phyloP scores from a whole-genome alignment of 2,113 vertebrate species.

The Centropus bengalensis region DNA sequence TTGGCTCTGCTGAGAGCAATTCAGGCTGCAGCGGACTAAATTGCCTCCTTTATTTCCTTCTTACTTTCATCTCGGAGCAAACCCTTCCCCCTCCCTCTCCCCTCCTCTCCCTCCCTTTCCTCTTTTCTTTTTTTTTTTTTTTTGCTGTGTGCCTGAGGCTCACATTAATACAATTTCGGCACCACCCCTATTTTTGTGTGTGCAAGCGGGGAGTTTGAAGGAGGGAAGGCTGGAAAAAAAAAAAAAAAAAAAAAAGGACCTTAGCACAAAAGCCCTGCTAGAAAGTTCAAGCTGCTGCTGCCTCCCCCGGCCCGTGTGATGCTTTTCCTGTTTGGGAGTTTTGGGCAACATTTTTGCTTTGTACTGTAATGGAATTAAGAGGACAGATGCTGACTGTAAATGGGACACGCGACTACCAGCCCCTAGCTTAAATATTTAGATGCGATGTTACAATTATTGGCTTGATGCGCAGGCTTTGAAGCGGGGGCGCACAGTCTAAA shows the following conservation, averaged over 20 bases:
- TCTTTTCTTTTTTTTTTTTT: constrained; percentile 63
- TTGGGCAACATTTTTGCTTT: constrained; percentile 83
- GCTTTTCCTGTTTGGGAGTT: constrained; percentile 81
- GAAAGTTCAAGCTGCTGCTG: constrained; percentile 69
- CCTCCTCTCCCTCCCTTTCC: constrained; percentile 60
- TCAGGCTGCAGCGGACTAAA: constrained; percentile 93
- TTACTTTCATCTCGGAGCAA: constrained; percentile 94
- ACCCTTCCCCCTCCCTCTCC: constrained; percentile 81
- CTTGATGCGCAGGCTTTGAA: constrained; percentile 81
- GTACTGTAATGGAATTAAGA: constrained; percentile 85
- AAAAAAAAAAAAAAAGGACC: constrained; percentile 56
- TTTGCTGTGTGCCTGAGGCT: constrained; percentile 80
- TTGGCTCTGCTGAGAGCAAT: constrained; percentile 82
- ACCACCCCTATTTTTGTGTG: constrained; percentile 76
- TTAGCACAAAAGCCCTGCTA: constrained; percentile 82
- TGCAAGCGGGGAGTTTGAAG: constrained; percentile 52
- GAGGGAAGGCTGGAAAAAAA: background rate
- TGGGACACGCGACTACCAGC: constrained; percentile 80
- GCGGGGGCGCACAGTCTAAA: constrained; percentile 59
- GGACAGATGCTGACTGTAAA: constrained; percentile 82
- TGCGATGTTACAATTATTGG: constrained; percentile 81
- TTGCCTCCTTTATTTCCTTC: constrained; percentile 93
- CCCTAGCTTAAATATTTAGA: constrained; percentile 87
- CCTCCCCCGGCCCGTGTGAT: constrained; percentile 67
- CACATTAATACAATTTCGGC: constrained; percentile 86